Evolutionary conservation across 2,113 vertebrate species (phyloP).

Genomic region (Tragelaphus buxtoni): DNA sequence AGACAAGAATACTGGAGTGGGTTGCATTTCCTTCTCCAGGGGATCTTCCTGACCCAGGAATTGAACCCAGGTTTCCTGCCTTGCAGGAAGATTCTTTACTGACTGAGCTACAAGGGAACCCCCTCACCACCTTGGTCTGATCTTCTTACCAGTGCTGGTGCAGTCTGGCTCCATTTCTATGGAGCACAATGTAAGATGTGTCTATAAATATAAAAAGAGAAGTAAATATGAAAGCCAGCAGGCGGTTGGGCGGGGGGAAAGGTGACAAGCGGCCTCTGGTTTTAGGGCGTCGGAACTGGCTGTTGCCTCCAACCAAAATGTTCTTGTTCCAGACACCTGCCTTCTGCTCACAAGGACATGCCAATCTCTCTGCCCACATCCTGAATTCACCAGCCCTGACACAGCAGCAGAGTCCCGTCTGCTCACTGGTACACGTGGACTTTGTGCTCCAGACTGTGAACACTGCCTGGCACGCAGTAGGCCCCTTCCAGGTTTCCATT

Average conservation of each 20-base stretch:
- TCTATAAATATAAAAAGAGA: background rate
- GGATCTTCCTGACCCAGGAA: background rate
- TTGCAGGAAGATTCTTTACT: background rate
- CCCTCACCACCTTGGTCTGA: background rate
- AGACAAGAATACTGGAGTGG: background rate
- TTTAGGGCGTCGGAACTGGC: background rate
- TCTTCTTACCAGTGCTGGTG: background rate
- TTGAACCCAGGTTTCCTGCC: background rate
- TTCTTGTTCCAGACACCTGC: background rate
- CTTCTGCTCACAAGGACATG: background rate
- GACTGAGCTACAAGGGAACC: background rate
- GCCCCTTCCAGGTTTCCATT: background rate
- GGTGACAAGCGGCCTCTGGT: background rate
- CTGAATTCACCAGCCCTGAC: background rate
- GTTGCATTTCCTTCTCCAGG: background rate
- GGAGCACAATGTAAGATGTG: background rate
- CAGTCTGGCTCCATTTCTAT: background rate
- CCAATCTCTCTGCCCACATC: background rate
- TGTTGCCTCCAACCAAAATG: background rate
- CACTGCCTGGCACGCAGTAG: background rate
- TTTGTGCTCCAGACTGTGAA: background rate
- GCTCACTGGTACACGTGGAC: background rate
- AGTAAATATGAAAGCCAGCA: background rate
- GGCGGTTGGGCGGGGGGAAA: accelerated
- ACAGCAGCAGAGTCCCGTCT: background rate